These are phyloP conservation scores for Parauchenoglanis punctatus DNA, from an alignment of 2,797 vertebrate species.

Conservation along the genomic window DNA sequence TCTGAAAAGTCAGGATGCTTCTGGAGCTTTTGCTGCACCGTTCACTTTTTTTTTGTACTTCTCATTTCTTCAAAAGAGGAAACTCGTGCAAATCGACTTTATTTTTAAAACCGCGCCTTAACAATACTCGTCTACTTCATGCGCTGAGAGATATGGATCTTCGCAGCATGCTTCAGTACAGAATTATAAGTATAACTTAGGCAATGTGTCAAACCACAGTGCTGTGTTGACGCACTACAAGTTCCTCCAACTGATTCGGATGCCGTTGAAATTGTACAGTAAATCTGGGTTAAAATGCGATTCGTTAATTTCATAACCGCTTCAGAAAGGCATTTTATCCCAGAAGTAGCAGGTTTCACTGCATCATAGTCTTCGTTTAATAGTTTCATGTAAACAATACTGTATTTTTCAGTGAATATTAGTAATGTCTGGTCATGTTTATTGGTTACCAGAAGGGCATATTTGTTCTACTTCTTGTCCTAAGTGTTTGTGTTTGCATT, in stretches of 20 bases:
- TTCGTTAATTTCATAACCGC: neutral
- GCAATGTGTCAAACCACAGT: neutral
- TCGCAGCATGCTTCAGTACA: neutral
- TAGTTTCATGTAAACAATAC: neutral
- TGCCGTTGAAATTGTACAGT: neutral
- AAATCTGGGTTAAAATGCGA: neutral
- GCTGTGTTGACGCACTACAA: neutral
- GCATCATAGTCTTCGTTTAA: neutral
- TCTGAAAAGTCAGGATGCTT: no score
- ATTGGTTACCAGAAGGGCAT: neutral
- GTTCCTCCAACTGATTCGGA: neutral
- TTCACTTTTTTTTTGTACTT: neutral
- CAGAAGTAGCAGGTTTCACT: neutral
- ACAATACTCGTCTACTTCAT: neutral
- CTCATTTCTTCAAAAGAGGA: slow-evolving; percentile 5
- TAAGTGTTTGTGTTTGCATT: neutral
- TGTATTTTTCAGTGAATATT: neutral
- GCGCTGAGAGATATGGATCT: neutral
- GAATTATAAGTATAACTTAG: neutral
- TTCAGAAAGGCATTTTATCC: neutral
- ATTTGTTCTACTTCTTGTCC: neutral
- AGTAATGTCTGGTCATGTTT: neutral
- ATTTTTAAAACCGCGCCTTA: neutral
- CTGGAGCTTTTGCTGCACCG: neutral
- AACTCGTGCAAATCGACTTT: neutral